Conservation (phyloP, 2,888 invertebrate genomes). For the Glyphotaelius pellucidus region DNA sequence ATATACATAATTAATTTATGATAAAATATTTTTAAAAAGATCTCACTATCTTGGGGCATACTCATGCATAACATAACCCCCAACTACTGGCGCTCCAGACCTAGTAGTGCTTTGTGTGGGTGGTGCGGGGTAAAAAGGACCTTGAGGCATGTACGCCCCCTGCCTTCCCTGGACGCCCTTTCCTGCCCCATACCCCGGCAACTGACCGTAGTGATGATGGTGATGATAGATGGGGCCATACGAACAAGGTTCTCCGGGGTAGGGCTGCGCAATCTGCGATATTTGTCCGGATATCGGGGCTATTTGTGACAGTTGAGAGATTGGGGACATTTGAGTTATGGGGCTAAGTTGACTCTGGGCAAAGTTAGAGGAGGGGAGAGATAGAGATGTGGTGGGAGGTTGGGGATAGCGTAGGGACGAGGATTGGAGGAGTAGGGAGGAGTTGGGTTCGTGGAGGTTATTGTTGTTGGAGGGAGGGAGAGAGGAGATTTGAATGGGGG, state of each 20-base stretch:
- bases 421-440: constrained; percentile 56
- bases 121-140: constrained; percentile 43
- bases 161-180: constrained; percentile 41
- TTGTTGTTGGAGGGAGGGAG: constrained; percentile 68
- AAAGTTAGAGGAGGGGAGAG: constrained; percentile 29
- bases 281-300: constrained; percentile 16
- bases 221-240: constrained; percentile 81
- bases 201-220: constrained; percentile 70
- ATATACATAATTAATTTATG: not conserved
- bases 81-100: constrained; percentile 10
- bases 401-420: constrained; percentile 23
- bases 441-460: constrained; percentile 58
- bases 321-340: constrained; percentile 29
- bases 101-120: not conserved
- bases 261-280: constrained; percentile 76
- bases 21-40: not conserved
- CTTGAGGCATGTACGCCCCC: constrained; percentile 25
- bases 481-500: constrained; percentile 66
- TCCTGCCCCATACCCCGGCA: constrained; percentile 49
- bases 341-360: not conserved
- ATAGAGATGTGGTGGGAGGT: constrained; percentile 9
- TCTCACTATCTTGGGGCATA: constrained; percentile 63
- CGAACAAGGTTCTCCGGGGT: constrained; percentile 81
- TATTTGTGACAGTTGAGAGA: not conserved
- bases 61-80: constrained; percentile 57